Percentiles rank a stretch among this genome's conserved stretches.
These are phyloP conservation scores for Lapara coniferarum DNA, from an alignment of 2,888 invertebrate genomes.

Conservation along the genomic window DNA sequence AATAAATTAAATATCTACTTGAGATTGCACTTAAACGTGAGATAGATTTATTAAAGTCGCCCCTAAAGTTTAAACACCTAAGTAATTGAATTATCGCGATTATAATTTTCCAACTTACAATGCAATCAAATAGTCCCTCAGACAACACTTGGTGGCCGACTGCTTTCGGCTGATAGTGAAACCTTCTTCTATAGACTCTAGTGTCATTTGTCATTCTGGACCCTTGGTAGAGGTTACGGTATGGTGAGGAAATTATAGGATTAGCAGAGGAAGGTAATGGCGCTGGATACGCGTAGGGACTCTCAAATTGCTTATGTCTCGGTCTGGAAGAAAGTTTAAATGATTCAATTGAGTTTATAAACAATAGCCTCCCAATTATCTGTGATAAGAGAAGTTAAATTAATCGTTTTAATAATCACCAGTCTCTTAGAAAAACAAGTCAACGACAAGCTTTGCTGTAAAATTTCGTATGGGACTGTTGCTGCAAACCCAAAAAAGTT, in stretches of 20 bases:
- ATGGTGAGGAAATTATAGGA: conserved; percentile 40
- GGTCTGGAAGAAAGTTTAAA: conserved; percentile 38
- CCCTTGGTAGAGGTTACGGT: conserved; percentile 60
- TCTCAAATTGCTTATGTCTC: conserved; percentile 27
- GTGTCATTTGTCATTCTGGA: conserved; percentile 45
- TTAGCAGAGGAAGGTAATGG: conserved; percentile 43
- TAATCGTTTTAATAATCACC: too few relatives aligned
- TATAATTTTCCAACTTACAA: conserved; percentile 46
- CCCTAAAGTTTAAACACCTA: too few relatives aligned
- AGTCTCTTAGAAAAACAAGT: too few relatives aligned
- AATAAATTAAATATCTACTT: too few relatives aligned
- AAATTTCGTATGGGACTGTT: too few relatives aligned
- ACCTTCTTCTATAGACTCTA: conserved; percentile 54
- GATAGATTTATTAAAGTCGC: too few relatives aligned
- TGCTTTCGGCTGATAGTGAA: conserved; percentile 45
- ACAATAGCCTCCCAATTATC: background rate
- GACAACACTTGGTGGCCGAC: conserved; percentile 54
- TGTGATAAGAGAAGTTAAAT: too few relatives aligned
- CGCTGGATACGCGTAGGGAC: conserved; percentile 46
- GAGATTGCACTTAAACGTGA: too few relatives aligned
- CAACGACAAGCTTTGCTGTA: too few relatives aligned
- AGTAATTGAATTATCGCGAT: too few relatives aligned
- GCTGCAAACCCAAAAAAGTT: too few relatives aligned
- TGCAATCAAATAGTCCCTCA: conserved; percentile 56
- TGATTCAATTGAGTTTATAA: background rate